Base-by-base conservation (phyloP, 2,888 invertebrate species). In the Brachyptera putata region DNA sequence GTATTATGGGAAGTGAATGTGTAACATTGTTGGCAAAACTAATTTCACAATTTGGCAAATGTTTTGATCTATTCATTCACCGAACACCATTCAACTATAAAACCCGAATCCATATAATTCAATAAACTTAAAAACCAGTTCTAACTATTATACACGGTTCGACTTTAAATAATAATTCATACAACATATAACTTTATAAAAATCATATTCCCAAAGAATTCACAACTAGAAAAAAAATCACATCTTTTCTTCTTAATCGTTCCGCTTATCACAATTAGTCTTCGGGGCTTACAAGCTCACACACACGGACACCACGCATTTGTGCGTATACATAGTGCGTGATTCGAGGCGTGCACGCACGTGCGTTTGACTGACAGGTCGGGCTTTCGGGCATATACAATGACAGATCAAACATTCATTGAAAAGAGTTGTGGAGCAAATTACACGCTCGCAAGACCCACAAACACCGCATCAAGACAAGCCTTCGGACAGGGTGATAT, bases 351-450 rank as follows among this genome's bases (percentile, higher is more conserved):
- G 49, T 26, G 49, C 49, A 26, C 24, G 26, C 48, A 48, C 48
- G 26, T 50, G 49, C 25, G 26, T 25, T 25, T 50, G 49, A 50
- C 26, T 50, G 49, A 50, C 49, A 50, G 5, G 34, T 2, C 18
- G 43, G 14, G 48, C 48, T n/a, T 13, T 14, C 13, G 48, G 48
- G 24, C 24, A 25, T 25, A 22, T 22, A 13, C 48, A 22, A 48
- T 25, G 48, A 50, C 49, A 24, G 49, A 50, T 50, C 49, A 50
- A 50, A 50, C 49, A 50, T 25, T 9, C 26, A 25, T 26, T 50
- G 25, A 50, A 50, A 50, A 50, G 49, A 50, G 49, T 50, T 26
- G 49, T 50, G 26, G 13, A 13, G 25, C 25, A 26, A 50, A 50
- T 50, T 50, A 50, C 49, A 50, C 49, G 49, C 49, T 50, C 16